phyloP scores from a whole-genome alignment of 2,888 invertebrate genomes.

The Eulithis prunata region DNA sequence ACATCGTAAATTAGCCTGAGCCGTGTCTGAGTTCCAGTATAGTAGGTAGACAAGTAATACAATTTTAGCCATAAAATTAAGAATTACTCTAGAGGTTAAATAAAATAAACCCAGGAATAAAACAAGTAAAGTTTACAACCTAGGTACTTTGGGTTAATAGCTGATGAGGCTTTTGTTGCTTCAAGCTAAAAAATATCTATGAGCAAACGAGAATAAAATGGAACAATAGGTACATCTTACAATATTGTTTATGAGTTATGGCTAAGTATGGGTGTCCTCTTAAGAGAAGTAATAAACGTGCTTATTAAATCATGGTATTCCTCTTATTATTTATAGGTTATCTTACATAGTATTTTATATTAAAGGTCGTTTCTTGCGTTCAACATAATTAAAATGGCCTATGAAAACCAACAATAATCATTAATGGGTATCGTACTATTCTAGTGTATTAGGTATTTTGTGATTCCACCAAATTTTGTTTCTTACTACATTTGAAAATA shows the following conservation, averaged over 20 bases:
- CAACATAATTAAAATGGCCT: constrained; percentile 10
- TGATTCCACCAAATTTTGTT: too few species aligned
- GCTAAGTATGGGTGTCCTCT: constrained; percentile 42
- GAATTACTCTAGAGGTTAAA: constrained; percentile 29
- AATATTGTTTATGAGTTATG: constrained; percentile 54
- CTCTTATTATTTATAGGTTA: constrained; percentile 36
- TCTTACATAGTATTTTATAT: constrained; percentile 40
- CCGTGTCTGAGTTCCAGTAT: constrained; percentile 15
- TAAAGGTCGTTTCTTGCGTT: constrained; percentile 19
- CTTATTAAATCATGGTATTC: constrained; percentile 43
- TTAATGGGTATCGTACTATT: too few species aligned
- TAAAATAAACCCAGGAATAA: constrained; percentile 36
- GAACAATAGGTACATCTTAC: constrained; percentile 53
- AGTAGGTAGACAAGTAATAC: constrained; percentile 18
- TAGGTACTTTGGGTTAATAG: constrained; percentile 41
- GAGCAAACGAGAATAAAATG: constrained; percentile 53
- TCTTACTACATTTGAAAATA: too few species aligned
- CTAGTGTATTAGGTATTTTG: too few species aligned
- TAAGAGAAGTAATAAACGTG: constrained; percentile 46
- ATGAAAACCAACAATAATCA: constrained; percentile 1
- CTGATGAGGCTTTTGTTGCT: constrained; percentile 44
- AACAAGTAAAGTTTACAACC: constrained; percentile 37
- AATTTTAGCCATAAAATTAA: constrained; percentile 21
- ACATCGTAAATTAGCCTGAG: neutral
- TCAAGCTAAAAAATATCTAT: constrained; percentile 44